These are phyloP conservation scores for Trachymyrmex septentrionalis DNA, from an alignment of 1,140 invertebrate genomes.

Conservation along the genomic window DNA sequence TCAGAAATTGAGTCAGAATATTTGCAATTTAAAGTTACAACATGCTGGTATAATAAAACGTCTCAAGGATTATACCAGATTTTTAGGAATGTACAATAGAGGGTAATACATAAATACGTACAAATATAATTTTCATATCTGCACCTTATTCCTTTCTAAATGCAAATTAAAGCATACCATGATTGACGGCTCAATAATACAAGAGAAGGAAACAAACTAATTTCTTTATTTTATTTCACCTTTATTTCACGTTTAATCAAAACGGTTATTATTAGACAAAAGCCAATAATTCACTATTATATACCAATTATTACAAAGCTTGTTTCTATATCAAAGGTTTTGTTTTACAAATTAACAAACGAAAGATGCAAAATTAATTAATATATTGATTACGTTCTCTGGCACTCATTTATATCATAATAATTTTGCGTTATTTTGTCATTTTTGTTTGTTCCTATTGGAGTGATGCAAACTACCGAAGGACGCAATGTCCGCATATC, in stretches of 20 bases:
- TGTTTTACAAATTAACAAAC: not conserved
- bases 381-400: not conserved
- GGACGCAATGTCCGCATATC: slow-evolving; percentile 19
- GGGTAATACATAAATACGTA: not conserved
- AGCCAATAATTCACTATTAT: not conserved
- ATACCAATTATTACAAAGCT: slow-evolving; percentile 2
- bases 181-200: slow-evolving; percentile 27
- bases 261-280: slow-evolving; percentile 23
- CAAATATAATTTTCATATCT: slow-evolving; percentile 41
- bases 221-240: not conserved
- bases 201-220: not conserved
- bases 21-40: too few relatives aligned
- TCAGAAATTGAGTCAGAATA: too few relatives aligned
- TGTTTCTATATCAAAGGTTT: not conserved
- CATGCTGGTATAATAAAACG: too few relatives aligned
- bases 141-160: slow-evolving; percentile 7
- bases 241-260: not conserved
- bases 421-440: not conserved
- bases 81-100: slow-evolving; percentile 12
- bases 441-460: not conserved
- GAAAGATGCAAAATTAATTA: slow-evolving; percentile 20
- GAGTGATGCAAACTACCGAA: slow-evolving; percentile 21
- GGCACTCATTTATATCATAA: not conserved
- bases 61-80: not conserved
- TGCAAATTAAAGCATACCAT: slow-evolving; percentile 44